phyloP scores from a whole-genome alignment of 2,888 invertebrate genomes.

The Drosophila ochracea region DNA sequence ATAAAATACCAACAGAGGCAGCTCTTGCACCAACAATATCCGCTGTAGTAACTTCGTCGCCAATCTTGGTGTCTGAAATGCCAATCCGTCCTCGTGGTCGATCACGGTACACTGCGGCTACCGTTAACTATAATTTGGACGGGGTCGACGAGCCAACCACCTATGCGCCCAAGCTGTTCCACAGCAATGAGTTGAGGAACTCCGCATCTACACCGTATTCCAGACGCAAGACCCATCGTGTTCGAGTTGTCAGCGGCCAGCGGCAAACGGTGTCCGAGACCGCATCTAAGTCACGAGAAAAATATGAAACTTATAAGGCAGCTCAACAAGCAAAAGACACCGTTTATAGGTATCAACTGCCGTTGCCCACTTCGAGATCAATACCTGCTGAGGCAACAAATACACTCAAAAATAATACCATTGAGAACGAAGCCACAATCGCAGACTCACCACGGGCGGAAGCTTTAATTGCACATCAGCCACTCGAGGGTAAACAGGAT shows the following conservation, averaged over 20 bases:
- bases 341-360: background rate
- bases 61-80: constrained; percentile 66
- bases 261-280: constrained; percentile 39
- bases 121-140: constrained; percentile 71
- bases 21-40: constrained; percentile 56
- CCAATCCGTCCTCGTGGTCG: constrained; percentile 79
- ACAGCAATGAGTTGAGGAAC: constrained; percentile 46
- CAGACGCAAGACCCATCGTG: constrained; percentile 72
- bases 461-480: constrained; percentile 71
- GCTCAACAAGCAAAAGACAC: constrained; percentile 60
- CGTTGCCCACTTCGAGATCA: background rate
- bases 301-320: constrained; percentile 73
- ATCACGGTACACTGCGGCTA: constrained; percentile 83
- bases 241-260: constrained; percentile 55
- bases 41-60: constrained; percentile 69
- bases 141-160: constrained; percentile 83
- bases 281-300: constrained; percentile 61
- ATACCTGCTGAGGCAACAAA: constrained; percentile 9
- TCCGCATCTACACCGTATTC: constrained; percentile 32
- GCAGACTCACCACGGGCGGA: constrained; percentile 76
- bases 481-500: constrained; percentile 68
- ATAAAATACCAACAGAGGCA: constrained; percentile 19
- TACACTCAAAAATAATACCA: constrained; percentile 45
- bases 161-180: constrained; percentile 81
- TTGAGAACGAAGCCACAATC: constrained; percentile 70